Base-by-base conservation (phyloP, 1,140 invertebrate species). In the Microvelia longipes region DNA sequence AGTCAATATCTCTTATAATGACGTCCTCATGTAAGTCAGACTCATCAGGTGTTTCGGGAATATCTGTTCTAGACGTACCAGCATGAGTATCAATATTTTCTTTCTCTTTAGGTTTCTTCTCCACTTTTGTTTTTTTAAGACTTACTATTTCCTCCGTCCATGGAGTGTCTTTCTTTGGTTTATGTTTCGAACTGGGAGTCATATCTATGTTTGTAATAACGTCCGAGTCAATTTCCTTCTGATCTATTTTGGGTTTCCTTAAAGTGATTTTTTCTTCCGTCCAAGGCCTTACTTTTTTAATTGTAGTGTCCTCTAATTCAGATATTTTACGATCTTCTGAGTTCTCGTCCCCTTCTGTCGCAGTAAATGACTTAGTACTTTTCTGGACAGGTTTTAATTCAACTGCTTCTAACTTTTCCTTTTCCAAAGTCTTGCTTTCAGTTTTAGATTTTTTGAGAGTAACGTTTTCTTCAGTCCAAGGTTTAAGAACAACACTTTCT, bases 401-500 rank as follows among this genome's bases (percentile, higher is more conserved):
- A 35, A 83, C 77, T 72, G 77, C 75, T 75, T 84, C 81, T 24
- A 75, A 68, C 74, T 74, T 71, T 66, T 76, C 74, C 62, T 75
- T 75, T 70, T 71, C 61, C 35, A 68, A 15, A 14, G 50, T 35
- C 27, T 75, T 78, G 29, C 75, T 76, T 27, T 77, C 74, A 1
- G 74, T 74, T 62, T 69, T 73, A 0, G 75, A 65, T 69, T 72
- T 77, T 69, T 79, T 80, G 2, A 80, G 66, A 11, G 71, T 76
- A 5, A 80, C 69, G 65, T 73, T 75, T 72, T 81, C 78, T 71
- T 80, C 70, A 0, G 76, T 79, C 79, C 78, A 79, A 13, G 80
- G 75, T 28, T 50, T 50, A 11, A 50, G 19, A 5, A 19, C 5
- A 50, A 50, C 35, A n/a, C n/a, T n/a, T n/a, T n/a, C n/a, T n/a